These are phyloP conservation scores for Perca schrenkii DNA, from an alignment of 2,113 vertebrate species.

Conservation along the genomic window DNA sequence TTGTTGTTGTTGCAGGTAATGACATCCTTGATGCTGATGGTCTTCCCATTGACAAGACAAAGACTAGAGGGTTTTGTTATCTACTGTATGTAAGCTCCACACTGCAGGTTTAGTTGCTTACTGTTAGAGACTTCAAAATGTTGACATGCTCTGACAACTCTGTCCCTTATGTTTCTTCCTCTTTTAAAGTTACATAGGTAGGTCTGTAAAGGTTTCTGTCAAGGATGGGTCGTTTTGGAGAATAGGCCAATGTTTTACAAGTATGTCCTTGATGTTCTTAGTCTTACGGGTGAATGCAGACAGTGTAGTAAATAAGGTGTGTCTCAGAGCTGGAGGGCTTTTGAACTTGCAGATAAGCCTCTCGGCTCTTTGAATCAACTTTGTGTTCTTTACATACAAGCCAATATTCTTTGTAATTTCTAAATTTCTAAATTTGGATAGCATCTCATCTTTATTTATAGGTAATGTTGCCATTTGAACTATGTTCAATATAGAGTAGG, in stretches of 20 bases:
- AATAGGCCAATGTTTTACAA: neutral
- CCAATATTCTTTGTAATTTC: neutral
- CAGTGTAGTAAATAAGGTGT: constrained; percentile 2
- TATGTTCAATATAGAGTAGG: too few relatives aligned
- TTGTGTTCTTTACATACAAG: neutral
- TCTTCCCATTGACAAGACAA: neutral
- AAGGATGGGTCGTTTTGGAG: neutral
- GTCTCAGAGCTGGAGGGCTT: neutral
- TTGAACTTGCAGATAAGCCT: neutral
- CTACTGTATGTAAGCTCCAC: neutral
- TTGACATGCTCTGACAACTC: neutral
- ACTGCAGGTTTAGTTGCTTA: neutral
- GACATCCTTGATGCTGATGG: neutral
- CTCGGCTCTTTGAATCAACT: neutral
- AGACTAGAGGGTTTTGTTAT: neutral
- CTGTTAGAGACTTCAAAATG: neutral
- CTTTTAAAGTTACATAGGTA: neutral
- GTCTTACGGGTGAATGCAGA: neutral
- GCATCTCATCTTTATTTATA: too few relatives aligned
- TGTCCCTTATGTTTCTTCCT: neutral
- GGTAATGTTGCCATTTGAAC: too few relatives aligned
- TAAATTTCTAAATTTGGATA: too few relatives aligned
- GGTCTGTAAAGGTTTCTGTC: neutral
- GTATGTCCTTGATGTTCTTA: neutral
- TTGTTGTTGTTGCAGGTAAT: neutral